These are phyloP conservation scores for Heterotis niloticus DNA, from an alignment of 2,113 vertebrate genomes.

Conservation along the genomic window DNA sequence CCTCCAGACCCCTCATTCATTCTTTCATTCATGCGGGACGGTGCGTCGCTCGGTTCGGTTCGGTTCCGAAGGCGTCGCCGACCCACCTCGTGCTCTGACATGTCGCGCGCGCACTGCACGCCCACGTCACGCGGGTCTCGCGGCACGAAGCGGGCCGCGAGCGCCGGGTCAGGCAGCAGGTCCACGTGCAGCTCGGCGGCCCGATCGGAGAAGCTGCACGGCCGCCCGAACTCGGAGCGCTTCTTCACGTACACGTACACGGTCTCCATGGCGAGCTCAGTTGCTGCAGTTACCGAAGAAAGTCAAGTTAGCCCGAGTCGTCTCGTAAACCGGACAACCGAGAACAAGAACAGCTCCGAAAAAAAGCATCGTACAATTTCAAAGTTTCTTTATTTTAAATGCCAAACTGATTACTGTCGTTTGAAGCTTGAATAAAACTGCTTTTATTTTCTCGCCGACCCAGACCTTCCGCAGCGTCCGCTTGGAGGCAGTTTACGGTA, in stretches of 20 bases:
- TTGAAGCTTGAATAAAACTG: too few relatives aligned
- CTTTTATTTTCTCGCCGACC: neutral
- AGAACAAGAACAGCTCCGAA: too few relatives aligned
- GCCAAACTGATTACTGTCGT: too few relatives aligned
- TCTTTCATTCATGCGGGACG: too few relatives aligned
- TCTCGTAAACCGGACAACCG: too few relatives aligned
- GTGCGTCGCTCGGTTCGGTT: too few relatives aligned
- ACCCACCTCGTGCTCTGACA: conserved; percentile 82
- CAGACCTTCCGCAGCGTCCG: neutral
- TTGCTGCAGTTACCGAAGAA: too few relatives aligned
- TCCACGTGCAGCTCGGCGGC: conserved; percentile 68
- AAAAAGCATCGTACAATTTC: too few relatives aligned
- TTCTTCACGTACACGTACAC: conserved; percentile 73
- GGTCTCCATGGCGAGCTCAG: conserved; percentile 73
- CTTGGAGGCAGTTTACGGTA: conserved; percentile 35
- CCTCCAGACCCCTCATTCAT: too few relatives aligned
- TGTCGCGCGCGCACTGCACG: conserved; percentile 65
- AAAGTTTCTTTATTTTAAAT: too few relatives aligned
- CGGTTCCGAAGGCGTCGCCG: too few relatives aligned
- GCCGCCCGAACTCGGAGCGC: conserved; percentile 81
- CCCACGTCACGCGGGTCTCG: conserved; percentile 64
- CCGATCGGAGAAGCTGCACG: conserved; percentile 75
- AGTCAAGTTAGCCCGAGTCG: too few relatives aligned
- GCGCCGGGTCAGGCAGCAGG: conserved; percentile 69
- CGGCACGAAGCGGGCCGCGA: conserved; percentile 60